Base-by-base conservation (phyloP, 2,113 vertebrate species). In the Patagioenas fasciata region DNA sequence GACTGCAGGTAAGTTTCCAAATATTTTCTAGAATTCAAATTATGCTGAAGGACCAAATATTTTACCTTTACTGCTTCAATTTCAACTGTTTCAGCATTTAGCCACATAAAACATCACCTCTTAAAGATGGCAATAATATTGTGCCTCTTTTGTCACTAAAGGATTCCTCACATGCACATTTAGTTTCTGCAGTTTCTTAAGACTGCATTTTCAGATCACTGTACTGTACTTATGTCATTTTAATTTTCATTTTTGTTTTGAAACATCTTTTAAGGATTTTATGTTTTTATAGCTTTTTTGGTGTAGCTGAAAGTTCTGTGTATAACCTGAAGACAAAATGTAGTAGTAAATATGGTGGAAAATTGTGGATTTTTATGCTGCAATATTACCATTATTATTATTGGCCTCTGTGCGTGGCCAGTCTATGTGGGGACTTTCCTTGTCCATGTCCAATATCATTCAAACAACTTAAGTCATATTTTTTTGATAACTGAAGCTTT, bases 1-100 rank as follows among this genome's bases (percentile, higher is more conserved):
- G 12, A 38, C 6, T 48, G 15, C 24, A 77, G 21, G 21, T 14
- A 84, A 60, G 12, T 56, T 65, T 50, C 16, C 1, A 11, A 51
- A 66, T 79, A 80, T 66, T 51, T 71, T 91, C 61, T 79, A 24
- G 11, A 61, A 60, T 82, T 85, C 40, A 85, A 74, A 66, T n/a
- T 16, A 19, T 7, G 4, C 16, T 79, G n/a, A 60, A 74, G 11
- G 10, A 50, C 15, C 11, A 67, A 42, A 31, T 56, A 44, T 70
- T 64, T 72, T 29, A 47, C 11, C 31, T 80, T 69, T 60, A 65
- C 65, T 53, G 10, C 19, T 85, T 91, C 31, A n/a, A 6, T 64
- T 85, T 38, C 14, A 44, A 47, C 5, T 42, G 18, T 66, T 50
- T 82, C 25, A 38, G 25, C 9, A 56, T 79, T 61, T 61, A 79